These are phyloP conservation scores for Takifugu flavidus DNA, from an alignment of 2,113 vertebrate species.

Conservation along the genomic window DNA sequence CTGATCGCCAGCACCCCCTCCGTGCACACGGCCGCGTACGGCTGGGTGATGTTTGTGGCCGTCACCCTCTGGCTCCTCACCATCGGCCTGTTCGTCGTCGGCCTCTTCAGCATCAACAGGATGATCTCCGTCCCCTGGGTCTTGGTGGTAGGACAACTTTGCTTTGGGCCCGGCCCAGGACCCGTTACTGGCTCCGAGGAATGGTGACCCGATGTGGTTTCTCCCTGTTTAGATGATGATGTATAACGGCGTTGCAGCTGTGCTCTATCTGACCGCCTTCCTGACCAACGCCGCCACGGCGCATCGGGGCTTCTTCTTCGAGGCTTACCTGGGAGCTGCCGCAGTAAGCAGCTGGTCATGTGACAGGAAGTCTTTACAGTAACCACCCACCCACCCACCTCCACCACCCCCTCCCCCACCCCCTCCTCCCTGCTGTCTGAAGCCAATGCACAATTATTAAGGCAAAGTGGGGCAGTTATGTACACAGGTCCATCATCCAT, in stretches of 20 bases:
- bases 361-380: background rate
- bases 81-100: conserved; percentile 75
- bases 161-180: no score
- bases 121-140: conserved; percentile 81
- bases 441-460: background rate
- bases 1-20: conserved; percentile 74
- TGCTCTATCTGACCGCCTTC: conserved; percentile 85
- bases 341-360: conserved; percentile 73
- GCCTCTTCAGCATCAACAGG: conserved; percentile 73
- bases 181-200: no score
- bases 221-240: conserved; percentile 76
- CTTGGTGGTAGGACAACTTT: conserved; percentile 72
- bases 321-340: conserved; percentile 68
- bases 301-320: background rate
- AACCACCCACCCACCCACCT: no score
- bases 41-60: conserved; percentile 94
- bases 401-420: background rate
- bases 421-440: background rate
- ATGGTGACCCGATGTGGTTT: background rate
- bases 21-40: conserved; percentile 50
- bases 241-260: conserved; percentile 68
- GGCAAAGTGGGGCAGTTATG: no score
- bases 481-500: no score
- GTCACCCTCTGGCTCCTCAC: conserved; percentile 87
- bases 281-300: conserved; percentile 72